These are phyloP conservation scores for Etia nguti DNA, from an alignment of 2,113 vertebrate genomes.

Conservation along the genomic window DNA sequence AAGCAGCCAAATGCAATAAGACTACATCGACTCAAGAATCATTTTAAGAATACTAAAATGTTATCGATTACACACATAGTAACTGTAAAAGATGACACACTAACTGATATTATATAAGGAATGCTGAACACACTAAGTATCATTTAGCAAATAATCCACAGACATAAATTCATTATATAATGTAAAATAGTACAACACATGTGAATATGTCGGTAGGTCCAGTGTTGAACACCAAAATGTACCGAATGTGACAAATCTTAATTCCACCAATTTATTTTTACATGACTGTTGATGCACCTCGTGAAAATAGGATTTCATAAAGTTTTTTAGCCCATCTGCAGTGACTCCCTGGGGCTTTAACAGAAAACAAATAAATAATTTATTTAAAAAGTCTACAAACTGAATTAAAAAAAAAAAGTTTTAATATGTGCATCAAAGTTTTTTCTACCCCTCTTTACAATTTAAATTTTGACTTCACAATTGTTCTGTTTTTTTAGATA, in stretches of 20 bases:
- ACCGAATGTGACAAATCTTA: not conserved
- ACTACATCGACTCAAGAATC: not conserved
- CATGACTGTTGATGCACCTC: not conserved
- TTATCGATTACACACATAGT: not conserved
- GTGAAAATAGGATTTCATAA: not conserved
- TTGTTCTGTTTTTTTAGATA: not conserved
- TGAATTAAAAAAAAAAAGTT: not conserved
- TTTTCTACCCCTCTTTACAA: not conserved
- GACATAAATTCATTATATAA: not conserved
- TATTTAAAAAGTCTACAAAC: not conserved
- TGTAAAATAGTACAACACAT: not conserved
- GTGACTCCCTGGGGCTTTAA: not conserved
- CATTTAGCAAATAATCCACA: not conserved
- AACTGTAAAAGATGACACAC: not conserved
- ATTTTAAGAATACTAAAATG: not conserved
- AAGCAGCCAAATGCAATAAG: not conserved
- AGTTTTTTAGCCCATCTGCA: not conserved
- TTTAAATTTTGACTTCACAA: not conserved
- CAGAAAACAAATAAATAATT: not conserved
- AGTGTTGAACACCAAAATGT: accelerated
- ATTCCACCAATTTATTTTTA: not conserved
- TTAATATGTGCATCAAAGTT: not conserved
- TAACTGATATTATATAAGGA: not conserved
- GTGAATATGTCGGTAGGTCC: not conserved
- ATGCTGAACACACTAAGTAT: not conserved